Base-by-base conservation (phyloP, 2,888 invertebrate genomes). In the Leistus spinibarbis region DNA sequence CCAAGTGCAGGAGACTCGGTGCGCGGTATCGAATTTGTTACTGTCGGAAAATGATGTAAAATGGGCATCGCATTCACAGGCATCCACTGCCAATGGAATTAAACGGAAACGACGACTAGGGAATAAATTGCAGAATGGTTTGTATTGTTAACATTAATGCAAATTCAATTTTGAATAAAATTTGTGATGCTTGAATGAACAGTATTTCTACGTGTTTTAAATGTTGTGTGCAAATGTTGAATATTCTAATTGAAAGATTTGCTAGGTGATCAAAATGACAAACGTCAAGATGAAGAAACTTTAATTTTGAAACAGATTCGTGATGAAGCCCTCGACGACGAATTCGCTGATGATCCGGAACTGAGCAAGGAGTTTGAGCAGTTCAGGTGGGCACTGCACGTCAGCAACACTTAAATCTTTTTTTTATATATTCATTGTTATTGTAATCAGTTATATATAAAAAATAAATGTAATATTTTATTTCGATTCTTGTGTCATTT, bases 281-380 rank as follows among this genome's bases (percentile, higher is more conserved):
- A 80, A 78, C 66, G 24, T 63, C 63, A 79, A 27, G 76, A 77
- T 72, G 40, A 78, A 77, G 56, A 73, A 73, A 66, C 65, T 22
- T 13, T 40, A 1, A 73, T 68, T 54, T 22, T 76, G 57, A 79
- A 76, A 76, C 76, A 77, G 70, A 56, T 77, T 64, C 71, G 76
- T 7, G 78, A 78, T 19, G 79, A 78, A 27, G 62, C 76, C 3
- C 78, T 77, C 23, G 78, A 80, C 19, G 85, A 85, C 5, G 82
- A 82, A 67, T 86, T 86, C 77, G 82, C 82, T 27, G 84, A 86
- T 77, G 86, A 86, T 81, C 85, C 86, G 0, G 85, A 86, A 77
- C 76, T 86, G 27, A 83, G 81, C 76, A 80, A 82, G 73, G 85
- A 86, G 77, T 79, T 86, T 71, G 83, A 84, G 69, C 83, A 85